These are phyloP conservation scores for Coptodon rendalli DNA, from an alignment of 2,113 vertebrate species.

Conservation along the genomic window DNA sequence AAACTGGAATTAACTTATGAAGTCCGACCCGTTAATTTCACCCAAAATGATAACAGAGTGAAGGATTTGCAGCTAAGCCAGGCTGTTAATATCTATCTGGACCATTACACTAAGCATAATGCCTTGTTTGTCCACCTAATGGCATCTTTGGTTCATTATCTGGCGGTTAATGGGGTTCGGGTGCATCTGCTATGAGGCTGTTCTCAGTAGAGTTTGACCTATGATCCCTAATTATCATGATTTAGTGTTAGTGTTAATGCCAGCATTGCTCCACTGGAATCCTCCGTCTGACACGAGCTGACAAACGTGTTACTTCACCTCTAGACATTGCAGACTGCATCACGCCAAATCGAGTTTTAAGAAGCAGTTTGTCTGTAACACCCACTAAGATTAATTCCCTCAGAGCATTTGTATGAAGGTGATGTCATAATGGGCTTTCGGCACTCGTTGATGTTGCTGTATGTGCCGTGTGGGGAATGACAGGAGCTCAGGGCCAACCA, in stretches of 20 bases:
- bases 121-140: slow-evolving; percentile 45
- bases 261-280: not conserved
- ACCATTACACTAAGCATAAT: slow-evolving; percentile 10
- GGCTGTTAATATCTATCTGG: slow-evolving; percentile 1
- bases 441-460: not conserved
- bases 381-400: not conserved
- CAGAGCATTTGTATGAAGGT: not conserved
- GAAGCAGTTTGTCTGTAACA: not conserved
- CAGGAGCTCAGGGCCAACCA: not conserved
- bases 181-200: not conserved
- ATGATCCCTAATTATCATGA: slow-evolving; percentile 10
- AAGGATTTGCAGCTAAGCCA: not conserved
- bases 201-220: slow-evolving; percentile 19
- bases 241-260: not conserved
- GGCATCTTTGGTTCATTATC: slow-evolving; percentile 35
- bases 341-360: not conserved
- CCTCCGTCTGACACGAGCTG: not conserved
- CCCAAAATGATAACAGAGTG: not conserved
- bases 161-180: not conserved
- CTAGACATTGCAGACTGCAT: not conserved
- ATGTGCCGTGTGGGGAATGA: not conserved
- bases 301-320: not conserved
- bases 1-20: not conserved
- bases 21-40: not conserved
- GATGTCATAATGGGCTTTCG: not conserved